Base-by-base conservation (phyloP, 2,888 invertebrate species). In the Ditylenchus weischeri region DNA sequence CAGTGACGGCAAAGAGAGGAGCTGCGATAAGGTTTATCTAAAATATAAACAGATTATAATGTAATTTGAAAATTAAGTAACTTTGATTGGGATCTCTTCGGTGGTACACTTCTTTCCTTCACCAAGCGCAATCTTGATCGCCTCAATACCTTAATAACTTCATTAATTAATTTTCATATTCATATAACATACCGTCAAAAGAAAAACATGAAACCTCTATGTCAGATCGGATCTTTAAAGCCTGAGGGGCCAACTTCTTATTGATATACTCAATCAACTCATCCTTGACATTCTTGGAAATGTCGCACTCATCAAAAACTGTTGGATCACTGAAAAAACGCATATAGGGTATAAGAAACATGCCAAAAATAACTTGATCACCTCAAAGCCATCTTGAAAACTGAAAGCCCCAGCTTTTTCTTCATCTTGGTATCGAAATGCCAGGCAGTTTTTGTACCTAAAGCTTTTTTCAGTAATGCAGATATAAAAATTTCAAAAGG, bases 301-400 rank as follows among this genome's bases (percentile, higher is more conserved):
- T 87, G 68, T 91, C 91, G 85, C 95, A 96, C 84, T 98, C 96
- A 73, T 93, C 91, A 73, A 98, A 87, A 60, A 96, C 90, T 70
- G 90, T 90, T 2, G 95, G 93, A 84, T 96, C 94, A 75, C 93
- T 93, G 85, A 36, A 76, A 62, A 29, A 0, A 47, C 29, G 23
- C 62, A 47, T 21, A 62, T 13, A 23, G 18, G 2, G 60, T 3
- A 29, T 10, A 13, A 60, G 15, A 5, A 4, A 62, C 13, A 29
- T 23, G 1, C n/a, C 10, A 18, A n/a, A 13, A 15, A 1, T 11
- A 15, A 15, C 11, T 65, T 58, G 60, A 90, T 88, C 86, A 92
- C 92, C 90, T 88, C 62, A 96, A 95, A 75, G 95, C 92, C 86
- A 93, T 93, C 86, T 98, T 98, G 84, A 99, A 99, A 78, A 92